These are phyloP conservation scores for Arrhopalites spinosus DNA, from an alignment of 2,888 invertebrate species.

Conservation along the genomic window DNA sequence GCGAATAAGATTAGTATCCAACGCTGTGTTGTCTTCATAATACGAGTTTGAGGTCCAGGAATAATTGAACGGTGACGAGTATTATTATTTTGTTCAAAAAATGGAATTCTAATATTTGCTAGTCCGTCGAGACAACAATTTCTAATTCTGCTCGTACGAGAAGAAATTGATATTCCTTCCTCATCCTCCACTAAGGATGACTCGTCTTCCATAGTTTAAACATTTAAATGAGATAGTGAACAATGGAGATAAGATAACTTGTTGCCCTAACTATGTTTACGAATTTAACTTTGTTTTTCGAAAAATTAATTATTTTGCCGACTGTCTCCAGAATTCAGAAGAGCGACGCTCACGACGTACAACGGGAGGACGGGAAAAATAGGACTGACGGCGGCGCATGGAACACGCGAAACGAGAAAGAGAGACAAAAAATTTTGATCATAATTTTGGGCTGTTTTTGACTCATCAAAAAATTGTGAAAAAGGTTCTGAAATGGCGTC, in stretches of 20 bases:
- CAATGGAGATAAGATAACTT: neutral
- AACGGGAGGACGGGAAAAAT: too few species aligned
- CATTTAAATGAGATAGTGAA: neutral
- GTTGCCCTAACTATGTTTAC: neutral
- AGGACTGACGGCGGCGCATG: too few species aligned
- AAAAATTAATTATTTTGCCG: too few species aligned
- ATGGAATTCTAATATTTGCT: too few species aligned
- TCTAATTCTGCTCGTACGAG: too few species aligned
- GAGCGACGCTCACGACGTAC: too few species aligned
- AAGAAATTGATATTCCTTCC: neutral
- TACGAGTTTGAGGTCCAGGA: conserved; percentile 34
- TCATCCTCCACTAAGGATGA: neutral
- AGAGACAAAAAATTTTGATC: too few species aligned
- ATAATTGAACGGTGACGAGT: too few species aligned
- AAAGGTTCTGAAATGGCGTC: conserved; percentile 48
- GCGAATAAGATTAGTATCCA: conserved; percentile 47
- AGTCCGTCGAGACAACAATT: too few species aligned
- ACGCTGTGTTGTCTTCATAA: conserved; percentile 54
- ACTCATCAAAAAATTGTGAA: conserved; percentile 16
- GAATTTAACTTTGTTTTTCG: neutral
- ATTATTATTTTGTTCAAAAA: too few species aligned
- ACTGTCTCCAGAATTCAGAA: too few species aligned
- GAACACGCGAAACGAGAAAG: too few species aligned
- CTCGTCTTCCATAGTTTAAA: neutral
- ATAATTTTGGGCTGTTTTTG: conserved; percentile 13